phyloP scores from a whole-genome alignment of 2,888 invertebrate genomes.

The Scrobipalpa costella region DNA sequence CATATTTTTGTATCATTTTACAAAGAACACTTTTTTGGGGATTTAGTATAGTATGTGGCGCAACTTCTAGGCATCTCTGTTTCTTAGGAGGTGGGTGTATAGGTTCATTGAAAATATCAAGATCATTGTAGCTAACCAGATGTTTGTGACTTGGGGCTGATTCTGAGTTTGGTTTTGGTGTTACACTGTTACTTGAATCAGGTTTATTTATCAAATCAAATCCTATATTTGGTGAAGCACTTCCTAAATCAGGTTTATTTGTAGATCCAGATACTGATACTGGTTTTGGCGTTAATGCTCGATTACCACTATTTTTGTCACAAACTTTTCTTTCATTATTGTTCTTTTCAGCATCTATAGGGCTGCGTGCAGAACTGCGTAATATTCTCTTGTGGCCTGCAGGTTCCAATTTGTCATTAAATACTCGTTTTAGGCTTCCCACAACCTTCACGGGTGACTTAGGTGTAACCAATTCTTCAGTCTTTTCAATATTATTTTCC shows the following conservation, averaged over 20 bases:
- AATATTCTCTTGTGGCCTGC: not conserved
- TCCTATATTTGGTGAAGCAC: no score
- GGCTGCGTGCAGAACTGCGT: not conserved
- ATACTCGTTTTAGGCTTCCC: not conserved
- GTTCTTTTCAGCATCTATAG: not conserved
- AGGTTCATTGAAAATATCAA: constrained; percentile 44
- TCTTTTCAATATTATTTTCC: not conserved
- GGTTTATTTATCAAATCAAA: no score
- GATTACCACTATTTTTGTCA: not conserved
- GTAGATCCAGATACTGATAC: not conserved
- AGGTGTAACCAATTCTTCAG: not conserved
- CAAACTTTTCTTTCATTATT: not conserved
- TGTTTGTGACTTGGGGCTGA: not conserved
- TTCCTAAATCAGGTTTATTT: not conserved
- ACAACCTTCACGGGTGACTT: not conserved
- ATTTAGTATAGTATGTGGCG: constrained; percentile 27
- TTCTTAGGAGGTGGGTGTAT: constrained; percentile 21
- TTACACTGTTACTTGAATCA: not conserved
- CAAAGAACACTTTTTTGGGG: constrained; percentile 57
- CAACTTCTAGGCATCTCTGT: not conserved
- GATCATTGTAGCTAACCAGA: constrained; percentile 43
- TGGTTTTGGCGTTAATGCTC: not conserved
- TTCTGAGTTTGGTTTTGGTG: not conserved
- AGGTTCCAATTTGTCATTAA: not conserved
- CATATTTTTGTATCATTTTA: constrained; percentile 59